Evolutionary conservation across 2,113 vertebrate species (phyloP), one percentile per base, ranked within the genome.

Genomic region (Eubucco bourcierii): DNA sequence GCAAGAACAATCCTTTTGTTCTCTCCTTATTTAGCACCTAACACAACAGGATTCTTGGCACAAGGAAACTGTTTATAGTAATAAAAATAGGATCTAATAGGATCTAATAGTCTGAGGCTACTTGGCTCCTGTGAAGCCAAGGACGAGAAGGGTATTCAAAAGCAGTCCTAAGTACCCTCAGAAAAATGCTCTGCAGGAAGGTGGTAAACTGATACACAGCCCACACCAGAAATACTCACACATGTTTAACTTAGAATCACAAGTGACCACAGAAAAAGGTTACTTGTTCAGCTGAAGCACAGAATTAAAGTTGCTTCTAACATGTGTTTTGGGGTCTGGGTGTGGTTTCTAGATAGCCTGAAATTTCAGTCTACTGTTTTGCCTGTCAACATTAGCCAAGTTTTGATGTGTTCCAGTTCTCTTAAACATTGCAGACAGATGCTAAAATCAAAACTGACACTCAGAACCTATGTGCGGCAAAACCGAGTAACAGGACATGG

Each of bases 261-360:
- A 78, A 90, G 66, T 56, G 81, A 81, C 95, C 94, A 86, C 72
- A 86, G 88, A 93, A 88, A 94, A 95, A 84, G 71, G 77, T 80
- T 94, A 83, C 96, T 94, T 94, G 80, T 94, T 95, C 88, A 88
- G 89, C 95, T 88, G 89, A 74, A 88, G 90, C 74, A 87, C 50
- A 91, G 87, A 93, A 91, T 80, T 94, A 65, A 82, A 93, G 75
- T 79, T 94, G 80, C 92, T 94, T 60, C 80, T 86, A 87, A 89
- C 93, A 90, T 95, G 72, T 94, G 91, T 87, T 95, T 96, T 92
- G 85, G 87, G 87, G 90, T 93, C 91, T 92, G 88, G 96, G 97
- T 96, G 95, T 95, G 96, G 95, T 96, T 97, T 97, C 78, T 91
- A 95, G 94, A 95, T 96, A 96, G 95, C 86, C 64, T 97, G 86